Evolutionary conservation across 2,113 vertebrate genomes (phyloP), one percentile per base, ranked within the genome.

Genomic region (Colius striatus): DNA sequence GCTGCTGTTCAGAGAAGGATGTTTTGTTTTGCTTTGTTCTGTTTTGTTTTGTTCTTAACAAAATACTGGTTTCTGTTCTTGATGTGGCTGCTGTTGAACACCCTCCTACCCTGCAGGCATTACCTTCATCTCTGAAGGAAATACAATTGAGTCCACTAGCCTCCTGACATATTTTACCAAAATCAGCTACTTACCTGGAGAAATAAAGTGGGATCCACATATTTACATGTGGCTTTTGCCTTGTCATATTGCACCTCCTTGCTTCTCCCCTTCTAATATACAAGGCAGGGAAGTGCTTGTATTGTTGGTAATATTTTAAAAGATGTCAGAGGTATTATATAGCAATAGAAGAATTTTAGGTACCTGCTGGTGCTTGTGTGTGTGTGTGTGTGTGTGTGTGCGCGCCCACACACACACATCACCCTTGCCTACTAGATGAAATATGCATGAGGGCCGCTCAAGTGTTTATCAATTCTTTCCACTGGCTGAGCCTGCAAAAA

Each of bases 391-490:
- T 4, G 6, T 1, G 2, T 29, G 53, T 53, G 27, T 27, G 50
- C 8, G 11, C 2, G 5, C 1, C 0, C 23, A 11, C 1, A 3
- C 2, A 2, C 32, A 38, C 32, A 8, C 61, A 61, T 67, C 85
- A 78, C 50, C 32, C n/a, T 88, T 81, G 53, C 47, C 68, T 93
- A 50, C 41, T 50, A 62, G 66, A 94, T 66, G 85, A 90, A 96
- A 92, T 90, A 94, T 89, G 54, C 83, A 89, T 93, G 80, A 94
- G 68, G 41, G 45, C 73, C 0, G 0, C 57, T 93, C 55, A 71
- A 90, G 83, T 93, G 88, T 91, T 96, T 93, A 90, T 84, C 79
- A 95, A 22, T 93, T 93, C 80, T 94, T 96, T 96, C 93, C 80
- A 61, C 79, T 95, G 85, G 57, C 92, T 94, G 90, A 96, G 58